Evolutionary conservation across 2,113 vertebrate species (phyloP).

Genomic region (Percina caprodes): DNA sequence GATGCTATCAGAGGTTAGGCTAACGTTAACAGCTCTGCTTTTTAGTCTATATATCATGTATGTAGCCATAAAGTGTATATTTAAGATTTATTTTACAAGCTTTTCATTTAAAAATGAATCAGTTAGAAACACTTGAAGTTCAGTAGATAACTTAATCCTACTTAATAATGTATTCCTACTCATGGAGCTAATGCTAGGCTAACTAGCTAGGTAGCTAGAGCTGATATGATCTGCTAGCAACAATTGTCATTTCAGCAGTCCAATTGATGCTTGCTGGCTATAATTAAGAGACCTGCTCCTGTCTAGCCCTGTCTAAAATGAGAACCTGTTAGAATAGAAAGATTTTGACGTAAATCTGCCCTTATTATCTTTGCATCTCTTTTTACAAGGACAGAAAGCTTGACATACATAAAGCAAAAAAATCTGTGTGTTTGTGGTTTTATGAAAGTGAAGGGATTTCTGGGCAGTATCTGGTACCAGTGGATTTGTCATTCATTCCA

Average conservation of each 20-base stretch:
- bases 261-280: not conserved
- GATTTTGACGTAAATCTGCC: not conserved
- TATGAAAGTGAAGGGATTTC: conserved; percentile 30
- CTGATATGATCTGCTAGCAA: not conserved
- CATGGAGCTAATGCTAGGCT: not conserved
- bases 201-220: not conserved
- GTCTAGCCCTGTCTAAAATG: not conserved
- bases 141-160: too few species aligned
- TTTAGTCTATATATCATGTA: not conserved
- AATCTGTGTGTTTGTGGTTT: not conserved
- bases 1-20: not conserved
- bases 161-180: too few species aligned
- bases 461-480: conserved; percentile 23
- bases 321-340: not conserved
- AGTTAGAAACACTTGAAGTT: not conserved
- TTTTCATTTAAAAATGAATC: not conserved
- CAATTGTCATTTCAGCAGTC: too few species aligned
- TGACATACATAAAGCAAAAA: conserved; percentile 7
- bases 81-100: not conserved
- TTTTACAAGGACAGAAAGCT: not conserved
- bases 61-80: not conserved
- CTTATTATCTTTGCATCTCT: not conserved
- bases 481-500: conserved; percentile 62
- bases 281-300: not conserved
- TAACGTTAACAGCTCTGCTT: not conserved